These are phyloP conservation scores for Oncopodura yosiiana DNA, from an alignment of 1,140 invertebrate genomes.

Conservation along the genomic window DNA sequence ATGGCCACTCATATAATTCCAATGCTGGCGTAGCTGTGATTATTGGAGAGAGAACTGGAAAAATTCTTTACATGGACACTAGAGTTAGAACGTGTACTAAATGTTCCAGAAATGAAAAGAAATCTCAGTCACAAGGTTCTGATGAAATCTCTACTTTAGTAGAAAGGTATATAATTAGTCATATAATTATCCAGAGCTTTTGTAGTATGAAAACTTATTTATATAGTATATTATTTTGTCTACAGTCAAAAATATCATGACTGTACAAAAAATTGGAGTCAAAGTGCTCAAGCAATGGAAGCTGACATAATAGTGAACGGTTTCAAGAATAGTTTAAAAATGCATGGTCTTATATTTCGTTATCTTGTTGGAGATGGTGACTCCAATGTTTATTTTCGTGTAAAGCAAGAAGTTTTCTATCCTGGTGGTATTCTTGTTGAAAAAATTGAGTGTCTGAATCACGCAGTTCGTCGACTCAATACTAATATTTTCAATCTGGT, in stretches of 20 bases:
- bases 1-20: not conserved
- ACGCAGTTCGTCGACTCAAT: conserved; percentile 39
- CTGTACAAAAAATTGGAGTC: conserved; percentile 38
- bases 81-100: conserved; percentile 39
- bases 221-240: too few relatives aligned
- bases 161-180: too few relatives aligned
- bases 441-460: conserved; percentile 37
- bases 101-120: conserved; percentile 27
- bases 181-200: too few relatives aligned
- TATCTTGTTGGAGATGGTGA: conserved; percentile 41
- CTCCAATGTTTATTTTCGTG: conserved; percentile 36
- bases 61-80: conserved; percentile 38
- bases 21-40: conserved; percentile 28
- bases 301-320: conserved; percentile 40
- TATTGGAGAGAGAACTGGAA: conserved; percentile 36
- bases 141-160: too few relatives aligned
- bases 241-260: too few relatives aligned
- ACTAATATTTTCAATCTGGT: conserved; percentile 34
- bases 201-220: too few relatives aligned
- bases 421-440: conserved; percentile 20
- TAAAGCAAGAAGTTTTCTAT: conserved; percentile 22
- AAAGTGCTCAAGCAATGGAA: conserved; percentile 42
- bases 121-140: conserved; percentile 13
- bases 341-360: conserved; percentile 38
- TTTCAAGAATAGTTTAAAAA: conserved; percentile 37